These are phyloP conservation scores for Cephus pulcher DNA, from an alignment of 2,888 invertebrate genomes.

Conservation along the genomic window DNA sequence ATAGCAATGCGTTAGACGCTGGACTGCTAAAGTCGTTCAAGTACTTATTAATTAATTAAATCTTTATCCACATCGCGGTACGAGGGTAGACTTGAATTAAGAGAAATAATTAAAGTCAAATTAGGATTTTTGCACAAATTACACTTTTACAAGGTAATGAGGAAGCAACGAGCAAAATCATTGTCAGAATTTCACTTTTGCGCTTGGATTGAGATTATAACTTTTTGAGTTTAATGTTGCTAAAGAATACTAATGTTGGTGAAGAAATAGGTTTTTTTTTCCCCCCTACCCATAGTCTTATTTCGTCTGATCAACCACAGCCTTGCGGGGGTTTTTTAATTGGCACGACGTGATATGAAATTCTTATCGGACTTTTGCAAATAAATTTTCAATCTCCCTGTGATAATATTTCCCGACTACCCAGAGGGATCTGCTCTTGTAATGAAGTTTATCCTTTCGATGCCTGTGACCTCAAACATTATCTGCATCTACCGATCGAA, in stretches of 20 bases:
- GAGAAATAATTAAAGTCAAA: not conserved
- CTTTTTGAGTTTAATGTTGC: not conserved
- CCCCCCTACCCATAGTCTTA: not conserved
- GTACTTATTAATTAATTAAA: not conserved
- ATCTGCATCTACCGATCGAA: constrained; percentile 3
- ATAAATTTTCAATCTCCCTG: not conserved
- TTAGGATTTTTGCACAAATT: not conserved
- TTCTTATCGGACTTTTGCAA: not conserved
- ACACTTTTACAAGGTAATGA: not conserved
- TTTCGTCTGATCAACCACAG: not conserved
- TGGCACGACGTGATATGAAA: not conserved
- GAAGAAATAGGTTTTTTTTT: not conserved
- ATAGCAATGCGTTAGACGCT: too few species aligned
- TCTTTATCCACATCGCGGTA: not conserved
- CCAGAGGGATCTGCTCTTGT: not conserved
- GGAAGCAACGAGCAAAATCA: not conserved
- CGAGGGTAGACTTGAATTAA: not conserved
- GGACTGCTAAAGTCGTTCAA: too few species aligned
- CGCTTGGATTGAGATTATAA: not conserved
- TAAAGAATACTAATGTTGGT: not conserved
- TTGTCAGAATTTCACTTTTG: not conserved
- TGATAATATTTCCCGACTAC: not conserved
- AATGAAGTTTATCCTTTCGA: not conserved
- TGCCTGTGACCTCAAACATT: not conserved
- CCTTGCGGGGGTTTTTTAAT: not conserved